These are phyloP conservation scores for Chrosomus eos DNA, from an alignment of 2,797 vertebrate genomes.

Conservation along the genomic window DNA sequence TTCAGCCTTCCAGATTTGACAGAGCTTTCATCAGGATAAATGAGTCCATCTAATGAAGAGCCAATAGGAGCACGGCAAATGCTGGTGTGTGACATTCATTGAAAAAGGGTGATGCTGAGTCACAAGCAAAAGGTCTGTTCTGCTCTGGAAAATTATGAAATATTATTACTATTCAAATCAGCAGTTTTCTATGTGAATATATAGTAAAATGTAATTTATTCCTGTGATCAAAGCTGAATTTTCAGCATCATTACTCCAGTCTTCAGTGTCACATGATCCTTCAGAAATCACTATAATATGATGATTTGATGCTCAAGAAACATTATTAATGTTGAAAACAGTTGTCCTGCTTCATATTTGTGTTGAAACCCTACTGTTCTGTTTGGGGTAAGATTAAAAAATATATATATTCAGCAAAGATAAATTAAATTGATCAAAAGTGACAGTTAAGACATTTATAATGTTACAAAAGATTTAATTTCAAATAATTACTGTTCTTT, in stretches of 20 bases:
- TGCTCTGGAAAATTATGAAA: background rate
- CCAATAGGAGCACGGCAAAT: background rate
- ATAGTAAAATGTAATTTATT: background rate
- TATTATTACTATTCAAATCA: background rate
- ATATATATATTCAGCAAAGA: too few species aligned
- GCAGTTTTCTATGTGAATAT: background rate
- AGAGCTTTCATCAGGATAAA: conserved; percentile 5
- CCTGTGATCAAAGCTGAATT: background rate
- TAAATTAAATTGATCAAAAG: background rate
- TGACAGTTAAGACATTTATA: background rate
- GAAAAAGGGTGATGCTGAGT: background rate
- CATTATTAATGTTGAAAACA: background rate
- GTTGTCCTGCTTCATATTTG: too few species aligned
- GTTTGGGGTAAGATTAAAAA: too few species aligned
- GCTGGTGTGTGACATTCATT: background rate
- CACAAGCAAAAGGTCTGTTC: background rate
- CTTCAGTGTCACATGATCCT: background rate
- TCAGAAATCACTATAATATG: background rate
- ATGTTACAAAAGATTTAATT: background rate
- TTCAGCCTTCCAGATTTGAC: background rate
- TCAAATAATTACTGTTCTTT: too few species aligned
- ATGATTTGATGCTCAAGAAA: background rate
- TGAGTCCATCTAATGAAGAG: background rate
- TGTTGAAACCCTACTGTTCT: too few species aligned
- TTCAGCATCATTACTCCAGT: background rate